These are phyloP conservation scores for Trissolcus basalis DNA, from an alignment of 1,140 invertebrate species.

Conservation along the genomic window DNA sequence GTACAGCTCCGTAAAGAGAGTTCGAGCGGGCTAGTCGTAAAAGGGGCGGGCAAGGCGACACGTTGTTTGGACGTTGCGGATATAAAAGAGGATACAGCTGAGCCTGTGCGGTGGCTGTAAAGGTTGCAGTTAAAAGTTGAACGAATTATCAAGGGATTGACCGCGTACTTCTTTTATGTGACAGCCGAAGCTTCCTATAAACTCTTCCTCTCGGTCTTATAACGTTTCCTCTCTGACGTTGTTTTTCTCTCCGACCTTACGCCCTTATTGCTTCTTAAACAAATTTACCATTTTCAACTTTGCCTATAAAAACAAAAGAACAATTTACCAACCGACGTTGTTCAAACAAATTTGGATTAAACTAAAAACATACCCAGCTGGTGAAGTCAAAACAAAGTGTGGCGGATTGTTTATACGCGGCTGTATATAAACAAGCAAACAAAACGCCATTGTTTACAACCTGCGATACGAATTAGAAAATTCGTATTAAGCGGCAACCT, in stretches of 20 bases:
- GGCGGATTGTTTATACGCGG: too few relatives aligned
- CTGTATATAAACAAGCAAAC: too few relatives aligned
- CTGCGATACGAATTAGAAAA: too few relatives aligned
- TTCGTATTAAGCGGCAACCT: too few relatives aligned
- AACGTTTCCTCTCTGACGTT: slow-evolving; percentile 25
- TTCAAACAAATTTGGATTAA: too few relatives aligned
- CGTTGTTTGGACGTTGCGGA: slow-evolving; percentile 62
- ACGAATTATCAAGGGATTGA: slow-evolving; percentile 70
- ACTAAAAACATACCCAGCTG: too few relatives aligned
- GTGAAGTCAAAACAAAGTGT: too few relatives aligned
- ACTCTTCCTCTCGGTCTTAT: slow-evolving; percentile 44
- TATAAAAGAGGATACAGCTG: slow-evolving; percentile 53
- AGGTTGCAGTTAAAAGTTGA: slow-evolving; percentile 73
- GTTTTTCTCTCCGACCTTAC: slow-evolving; percentile 13
- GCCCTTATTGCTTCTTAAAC: too few relatives aligned
- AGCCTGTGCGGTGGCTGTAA: slow-evolving; percentile 66
- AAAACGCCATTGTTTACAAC: too few relatives aligned
- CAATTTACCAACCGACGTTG: too few relatives aligned
- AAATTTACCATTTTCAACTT: too few relatives aligned
- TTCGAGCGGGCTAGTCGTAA: slow-evolving; percentile 72
- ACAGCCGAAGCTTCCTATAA: slow-evolving; percentile 56
- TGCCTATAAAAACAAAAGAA: too few relatives aligned
- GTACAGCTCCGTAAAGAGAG: slow-evolving; percentile 67
- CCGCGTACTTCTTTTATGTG: slow-evolving; percentile 57
- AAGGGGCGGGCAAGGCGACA: slow-evolving; percentile 66